These are phyloP conservation scores for Rhadina sibilatrix DNA, from an alignment of 2,113 vertebrate species.

Conservation along the genomic window DNA sequence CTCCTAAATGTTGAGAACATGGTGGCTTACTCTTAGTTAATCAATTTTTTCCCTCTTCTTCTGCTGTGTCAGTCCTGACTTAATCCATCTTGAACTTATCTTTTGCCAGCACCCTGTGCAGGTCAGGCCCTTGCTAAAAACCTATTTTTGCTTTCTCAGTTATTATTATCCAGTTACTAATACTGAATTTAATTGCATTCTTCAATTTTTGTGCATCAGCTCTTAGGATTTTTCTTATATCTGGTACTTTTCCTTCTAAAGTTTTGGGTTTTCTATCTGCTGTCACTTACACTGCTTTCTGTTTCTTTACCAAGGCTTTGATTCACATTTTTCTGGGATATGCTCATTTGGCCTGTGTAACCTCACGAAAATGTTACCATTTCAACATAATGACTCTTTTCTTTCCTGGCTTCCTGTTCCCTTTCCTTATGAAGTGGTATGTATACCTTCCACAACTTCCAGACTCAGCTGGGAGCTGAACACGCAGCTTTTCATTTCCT, in stretches of 20 bases:
- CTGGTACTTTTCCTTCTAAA: background rate
- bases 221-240: background rate
- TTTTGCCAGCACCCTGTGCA: background rate
- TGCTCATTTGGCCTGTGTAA: slow-evolving; percentile 50
- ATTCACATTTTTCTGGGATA: slow-evolving; percentile 51
- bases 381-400: slow-evolving; percentile 53
- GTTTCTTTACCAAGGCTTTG: slow-evolving; percentile 5
- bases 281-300: background rate
- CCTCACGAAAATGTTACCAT: slow-evolving; percentile 34
- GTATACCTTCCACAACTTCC: slow-evolving; percentile 50
- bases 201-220: background rate
- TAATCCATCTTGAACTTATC: background rate
- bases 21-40: background rate
- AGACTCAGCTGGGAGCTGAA: slow-evolving; percentile 43
- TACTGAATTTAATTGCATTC: background rate
- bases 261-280: background rate
- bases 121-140: background rate
- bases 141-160: background rate
- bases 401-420: slow-evolving; percentile 56
- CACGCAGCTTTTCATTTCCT: slow-evolving; percentile 46
- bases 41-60: background rate
- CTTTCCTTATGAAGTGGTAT: slow-evolving; percentile 52
- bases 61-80: background rate
- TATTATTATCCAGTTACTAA: background rate
- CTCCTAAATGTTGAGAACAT: background rate